phyloP scores from a whole-genome alignment of 2,797 vertebrate genomes.

The Tadarida brasiliensis region DNA sequence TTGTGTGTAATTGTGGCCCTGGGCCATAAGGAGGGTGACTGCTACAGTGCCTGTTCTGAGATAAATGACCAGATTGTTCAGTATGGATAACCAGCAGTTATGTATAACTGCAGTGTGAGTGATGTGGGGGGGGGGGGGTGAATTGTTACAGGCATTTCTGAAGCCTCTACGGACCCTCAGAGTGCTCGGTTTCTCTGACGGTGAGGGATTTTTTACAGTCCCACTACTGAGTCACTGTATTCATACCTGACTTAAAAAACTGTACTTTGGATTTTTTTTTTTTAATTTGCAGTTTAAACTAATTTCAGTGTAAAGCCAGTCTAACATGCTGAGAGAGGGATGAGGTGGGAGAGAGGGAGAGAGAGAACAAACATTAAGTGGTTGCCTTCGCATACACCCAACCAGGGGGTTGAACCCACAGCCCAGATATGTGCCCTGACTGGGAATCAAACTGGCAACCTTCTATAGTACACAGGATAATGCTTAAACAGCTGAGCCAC shows the following conservation, averaged over 20 bases:
- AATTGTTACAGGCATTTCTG: neutral
- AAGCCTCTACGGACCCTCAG: neutral
- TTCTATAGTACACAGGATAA: neutral
- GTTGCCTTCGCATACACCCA: neutral
- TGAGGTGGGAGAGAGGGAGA: too few relatives aligned
- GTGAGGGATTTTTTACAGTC: neutral
- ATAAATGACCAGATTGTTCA: neutral
- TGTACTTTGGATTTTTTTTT: conserved; percentile 20
- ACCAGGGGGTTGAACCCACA: neutral
- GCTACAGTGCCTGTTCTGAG: neutral
- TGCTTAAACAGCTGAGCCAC: neutral
- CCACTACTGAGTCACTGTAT: neutral
- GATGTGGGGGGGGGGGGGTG: neutral
- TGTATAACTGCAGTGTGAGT: neutral
- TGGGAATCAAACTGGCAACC: neutral
- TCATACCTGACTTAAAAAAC: neutral
- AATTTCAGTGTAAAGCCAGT: neutral
- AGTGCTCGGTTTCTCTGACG: neutral
- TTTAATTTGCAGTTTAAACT: conserved; percentile 39
- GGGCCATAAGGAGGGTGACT: neutral
- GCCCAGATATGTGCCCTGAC: neutral
- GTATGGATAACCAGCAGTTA: neutral
- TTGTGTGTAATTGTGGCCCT: neutral
- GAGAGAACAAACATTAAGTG: neutral
- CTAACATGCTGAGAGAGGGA: neutral